Conservation (phyloP, 2,797 vertebrate genomes). For the Aphelocoma californica region DNA sequence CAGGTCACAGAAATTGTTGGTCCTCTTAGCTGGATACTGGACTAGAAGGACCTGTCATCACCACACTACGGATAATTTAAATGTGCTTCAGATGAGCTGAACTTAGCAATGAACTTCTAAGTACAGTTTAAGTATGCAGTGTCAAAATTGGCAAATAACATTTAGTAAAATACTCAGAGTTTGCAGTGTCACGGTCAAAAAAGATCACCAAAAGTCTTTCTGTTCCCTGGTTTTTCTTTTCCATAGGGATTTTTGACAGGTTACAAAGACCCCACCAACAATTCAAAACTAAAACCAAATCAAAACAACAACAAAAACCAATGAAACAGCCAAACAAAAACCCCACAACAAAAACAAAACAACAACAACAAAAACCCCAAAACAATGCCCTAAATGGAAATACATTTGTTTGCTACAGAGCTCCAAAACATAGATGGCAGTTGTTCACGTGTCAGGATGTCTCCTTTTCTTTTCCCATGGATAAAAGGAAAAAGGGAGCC, state of each 20-base stretch:
- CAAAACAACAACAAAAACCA: neutral
- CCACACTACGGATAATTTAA: neutral
- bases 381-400: neutral
- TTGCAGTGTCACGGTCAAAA: constrained; percentile 75
- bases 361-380: neutral
- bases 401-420: neutral
- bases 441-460: neutral
- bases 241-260: constrained; percentile 85
- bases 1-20: neutral
- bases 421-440: neutral
- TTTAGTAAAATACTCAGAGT: neutral
- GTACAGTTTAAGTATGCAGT: neutral
- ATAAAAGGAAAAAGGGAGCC: neutral
- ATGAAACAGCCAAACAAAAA: neutral
- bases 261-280: neutral
- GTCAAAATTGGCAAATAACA: neutral
- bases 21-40: neutral
- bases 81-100: neutral
- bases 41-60: neutral
- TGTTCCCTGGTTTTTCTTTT: constrained; percentile 86
- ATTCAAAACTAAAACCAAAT: neutral
- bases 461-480: neutral
- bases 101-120: neutral
- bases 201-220: constrained; percentile 72
- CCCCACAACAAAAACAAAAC: too few species aligned